Evolutionary conservation across 2,888 invertebrate genomes (phyloP).

Genomic region (Pyrochroa serraticornis): DNA sequence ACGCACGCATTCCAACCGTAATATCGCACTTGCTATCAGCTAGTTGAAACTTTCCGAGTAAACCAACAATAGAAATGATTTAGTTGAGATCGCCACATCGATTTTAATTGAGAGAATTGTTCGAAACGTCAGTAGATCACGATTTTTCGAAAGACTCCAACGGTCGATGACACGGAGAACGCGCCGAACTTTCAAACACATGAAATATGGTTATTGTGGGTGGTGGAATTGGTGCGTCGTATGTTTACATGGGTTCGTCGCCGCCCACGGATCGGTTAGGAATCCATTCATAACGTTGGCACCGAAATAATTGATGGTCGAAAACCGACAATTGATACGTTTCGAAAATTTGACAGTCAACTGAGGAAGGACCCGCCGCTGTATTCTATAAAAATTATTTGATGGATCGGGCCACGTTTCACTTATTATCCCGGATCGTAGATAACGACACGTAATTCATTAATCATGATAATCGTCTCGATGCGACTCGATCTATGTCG

Average conservation of each 20-base stretch:
- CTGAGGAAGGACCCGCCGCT: background rate
- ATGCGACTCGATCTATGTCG: background rate
- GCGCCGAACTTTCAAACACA: background rate
- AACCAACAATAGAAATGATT: background rate
- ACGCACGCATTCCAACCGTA: constrained; percentile 35
- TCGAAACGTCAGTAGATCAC: background rate
- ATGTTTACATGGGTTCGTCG: too few species aligned
- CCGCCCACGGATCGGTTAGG: background rate
- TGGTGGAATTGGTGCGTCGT: constrained; percentile 21
- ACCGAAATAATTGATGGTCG: background rate
- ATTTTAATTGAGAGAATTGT: background rate
- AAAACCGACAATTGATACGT: background rate
- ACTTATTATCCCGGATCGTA: too few species aligned
- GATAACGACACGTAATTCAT: constrained; percentile 4
- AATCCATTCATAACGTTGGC: background rate
- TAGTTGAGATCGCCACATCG: background rate
- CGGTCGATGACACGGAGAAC: constrained; percentile 27
- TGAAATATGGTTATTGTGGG: constrained; percentile 3
- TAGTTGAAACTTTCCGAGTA: background rate
- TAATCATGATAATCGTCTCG: constrained; percentile 5
- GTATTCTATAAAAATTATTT: background rate
- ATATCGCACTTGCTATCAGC: constrained; percentile 22
- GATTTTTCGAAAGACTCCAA: constrained; percentile 13
- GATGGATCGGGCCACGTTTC: background rate
- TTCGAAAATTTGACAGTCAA: background rate